Evolutionary conservation across 2,888 invertebrate species (phyloP), one percentile per base, ranked within the genome.

Genomic region (Thereva unica): DNA sequence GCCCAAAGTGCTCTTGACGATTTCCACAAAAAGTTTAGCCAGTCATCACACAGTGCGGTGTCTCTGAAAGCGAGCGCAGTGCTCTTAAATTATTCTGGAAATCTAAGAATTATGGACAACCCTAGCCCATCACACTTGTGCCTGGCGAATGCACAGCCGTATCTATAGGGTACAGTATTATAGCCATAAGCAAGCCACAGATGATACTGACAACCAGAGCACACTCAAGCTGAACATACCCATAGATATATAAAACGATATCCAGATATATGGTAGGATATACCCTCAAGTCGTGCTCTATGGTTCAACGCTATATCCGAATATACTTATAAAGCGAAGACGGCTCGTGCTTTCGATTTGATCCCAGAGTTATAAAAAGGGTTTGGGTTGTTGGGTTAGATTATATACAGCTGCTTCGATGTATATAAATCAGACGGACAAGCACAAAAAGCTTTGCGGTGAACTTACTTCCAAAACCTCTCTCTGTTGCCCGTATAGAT

Each of bases 171-270:
- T 67, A 69, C 66, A 68, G 67, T 69, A 71, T 69, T 68, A 68
- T 68, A 71, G 69, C 71, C 71, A 71, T 72, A 71, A 71, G 72
- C 70, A 72, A 72, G 71, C 72, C 72, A 69, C 72, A 72, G 72
- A 72, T 72, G 72, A 72, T 71, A 69, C 72, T 72, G 72, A 71
- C 72, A 71, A 69, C 69, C 70, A 69, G 70, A 70, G 71, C 69
- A 70, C 68, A 68, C 70, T 69, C 69, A 67, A 67, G 34, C 8
- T 5, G 37, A 67, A 54, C 64, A 50, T 66, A 57, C 59, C 57
- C 66, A 67, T 50, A 50, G 45, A 41, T 37, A 47, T 5, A 38
- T 59, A 67, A 67, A 59, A 64, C 68, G 10, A 37, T 10, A 45
- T 59, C 10, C 47, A 1, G 34, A 35, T 44, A 45, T 57, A 44